A percentile compares a stretch with the other conserved stretches of the same genome.
Evolutionary conservation across 1,140 invertebrate genomes (phyloP).

Genomic region (Sitophilus oryzae): DNA sequence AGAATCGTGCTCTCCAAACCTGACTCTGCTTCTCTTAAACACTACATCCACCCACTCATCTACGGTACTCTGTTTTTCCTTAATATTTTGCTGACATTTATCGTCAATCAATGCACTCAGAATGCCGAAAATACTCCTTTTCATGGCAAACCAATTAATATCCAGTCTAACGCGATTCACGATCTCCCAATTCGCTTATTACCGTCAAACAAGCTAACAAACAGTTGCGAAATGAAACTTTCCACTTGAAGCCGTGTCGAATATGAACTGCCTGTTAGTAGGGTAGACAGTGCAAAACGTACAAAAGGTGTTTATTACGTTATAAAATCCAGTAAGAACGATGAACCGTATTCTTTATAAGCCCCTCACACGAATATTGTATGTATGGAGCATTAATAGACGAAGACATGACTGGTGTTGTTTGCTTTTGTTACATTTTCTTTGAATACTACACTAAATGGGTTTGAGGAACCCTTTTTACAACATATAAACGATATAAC

Average conservation of each 20-base stretch:
- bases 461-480: too few relatives aligned
- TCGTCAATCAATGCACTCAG: background rate
- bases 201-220: background rate
- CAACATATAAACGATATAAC: too few relatives aligned
- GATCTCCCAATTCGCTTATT: too few relatives aligned
- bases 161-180: too few relatives aligned
- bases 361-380: too few relatives aligned
- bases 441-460: too few relatives aligned
- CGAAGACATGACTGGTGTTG: too few relatives aligned
- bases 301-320: background rate
- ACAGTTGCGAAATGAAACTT: background rate
- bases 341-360: too few relatives aligned
- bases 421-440: too few relatives aligned
- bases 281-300: background rate
- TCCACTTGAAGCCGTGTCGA: background rate
- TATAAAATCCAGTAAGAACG: too few relatives aligned
- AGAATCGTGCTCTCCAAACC: background rate
- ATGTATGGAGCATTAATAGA: too few relatives aligned
- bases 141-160: too few relatives aligned
- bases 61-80: background rate
- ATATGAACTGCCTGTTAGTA: background rate
- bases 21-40: background rate
- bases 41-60: background rate
- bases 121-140: background rate
- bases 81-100: background rate